Percentiles rank a stretch among this genome's conserved stretches.
phyloP scores from a whole-genome alignment of 2,797 vertebrate species.

The Toxotes lorentzi region DNA sequence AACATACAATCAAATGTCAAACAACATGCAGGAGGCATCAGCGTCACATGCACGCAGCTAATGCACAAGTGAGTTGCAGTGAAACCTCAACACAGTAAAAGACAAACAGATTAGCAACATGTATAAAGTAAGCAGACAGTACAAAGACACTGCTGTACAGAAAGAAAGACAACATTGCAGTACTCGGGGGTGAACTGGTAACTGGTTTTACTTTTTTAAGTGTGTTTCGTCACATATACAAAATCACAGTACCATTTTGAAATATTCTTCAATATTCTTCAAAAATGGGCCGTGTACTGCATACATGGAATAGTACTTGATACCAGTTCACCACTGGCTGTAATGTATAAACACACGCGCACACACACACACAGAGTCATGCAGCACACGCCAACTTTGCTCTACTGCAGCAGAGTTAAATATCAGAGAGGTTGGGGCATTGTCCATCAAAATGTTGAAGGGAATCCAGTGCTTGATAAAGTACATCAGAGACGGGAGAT shows the following conservation, averaged over 20 bases:
- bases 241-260: not conserved
- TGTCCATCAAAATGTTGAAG: constrained; percentile 68
- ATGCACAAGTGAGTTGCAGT: constrained; percentile 28
- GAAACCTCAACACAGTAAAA: constrained; percentile 8
- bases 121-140: constrained; percentile 36
- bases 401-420: constrained; percentile 58
- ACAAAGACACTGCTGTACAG: constrained; percentile 29
- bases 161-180: constrained; percentile 25
- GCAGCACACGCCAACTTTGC: constrained; percentile 59
- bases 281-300: not conserved
- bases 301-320: not conserved
- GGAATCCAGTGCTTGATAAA: constrained; percentile 52
- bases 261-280: not conserved
- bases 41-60: constrained; percentile 44
- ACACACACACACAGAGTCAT: constrained; percentile 52
- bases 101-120: constrained; percentile 42
- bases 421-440: constrained; percentile 65
- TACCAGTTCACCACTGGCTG: constrained; percentile 31
- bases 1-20: constrained; percentile 44
- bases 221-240: not conserved
- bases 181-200: constrained; percentile 54
- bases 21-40: constrained; percentile 33
- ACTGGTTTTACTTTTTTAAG: not conserved
- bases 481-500: not conserved
- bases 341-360: constrained; percentile 30